phyloP scores from a whole-genome alignment of 2,797 vertebrate species.

The Poliocrania exsul region DNA sequence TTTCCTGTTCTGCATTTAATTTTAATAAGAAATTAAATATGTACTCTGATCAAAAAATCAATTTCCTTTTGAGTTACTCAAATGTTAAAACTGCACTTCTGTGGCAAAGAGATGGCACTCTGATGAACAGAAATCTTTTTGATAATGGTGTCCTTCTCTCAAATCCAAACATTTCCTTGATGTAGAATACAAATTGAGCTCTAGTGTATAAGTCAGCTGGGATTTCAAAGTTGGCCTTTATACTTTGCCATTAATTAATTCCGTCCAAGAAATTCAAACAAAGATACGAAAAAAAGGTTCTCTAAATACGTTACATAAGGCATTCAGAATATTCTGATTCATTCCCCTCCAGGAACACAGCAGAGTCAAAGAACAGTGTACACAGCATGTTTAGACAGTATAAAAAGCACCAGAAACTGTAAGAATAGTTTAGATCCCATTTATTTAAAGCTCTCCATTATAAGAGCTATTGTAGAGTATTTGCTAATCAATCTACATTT shows the following conservation, averaged over 20 bases:
- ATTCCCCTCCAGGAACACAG: constrained; percentile 67
- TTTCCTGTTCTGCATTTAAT: neutral
- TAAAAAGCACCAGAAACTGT: constrained; percentile 43
- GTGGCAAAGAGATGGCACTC: neutral
- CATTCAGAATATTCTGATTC: constrained; percentile 69
- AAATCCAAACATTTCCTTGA: constrained; percentile 63
- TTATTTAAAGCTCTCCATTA: constrained; percentile 47
- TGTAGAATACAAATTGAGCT: constrained; percentile 72
- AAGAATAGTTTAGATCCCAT: constrained; percentile 33
- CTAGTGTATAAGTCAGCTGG: constrained; percentile 66
- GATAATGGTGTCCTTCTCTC: constrained; percentile 71
- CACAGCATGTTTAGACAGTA: constrained; percentile 47
- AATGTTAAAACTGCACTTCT: constrained; percentile 8
- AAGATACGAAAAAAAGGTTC: constrained; percentile 68
- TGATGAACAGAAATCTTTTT: constrained; percentile 60
- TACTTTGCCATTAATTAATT: constrained; percentile 68
- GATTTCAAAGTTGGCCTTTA: constrained; percentile 67
- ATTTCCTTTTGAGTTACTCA: constrained; percentile 22
- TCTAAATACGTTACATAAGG: constrained; percentile 73
- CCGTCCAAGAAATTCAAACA: constrained; percentile 67
- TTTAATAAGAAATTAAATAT: constrained; percentile 18
- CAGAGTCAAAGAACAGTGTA: constrained; percentile 56
- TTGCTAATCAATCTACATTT: constrained; percentile 54
- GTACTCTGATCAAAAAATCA: neutral
- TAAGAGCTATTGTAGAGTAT: constrained; percentile 42